A percentile compares a stretch with the other conserved stretches of the same genome.
phyloP scores from a whole-genome alignment of 2,113 vertebrate species.

The Chaenocephalus aceratus region DNA sequence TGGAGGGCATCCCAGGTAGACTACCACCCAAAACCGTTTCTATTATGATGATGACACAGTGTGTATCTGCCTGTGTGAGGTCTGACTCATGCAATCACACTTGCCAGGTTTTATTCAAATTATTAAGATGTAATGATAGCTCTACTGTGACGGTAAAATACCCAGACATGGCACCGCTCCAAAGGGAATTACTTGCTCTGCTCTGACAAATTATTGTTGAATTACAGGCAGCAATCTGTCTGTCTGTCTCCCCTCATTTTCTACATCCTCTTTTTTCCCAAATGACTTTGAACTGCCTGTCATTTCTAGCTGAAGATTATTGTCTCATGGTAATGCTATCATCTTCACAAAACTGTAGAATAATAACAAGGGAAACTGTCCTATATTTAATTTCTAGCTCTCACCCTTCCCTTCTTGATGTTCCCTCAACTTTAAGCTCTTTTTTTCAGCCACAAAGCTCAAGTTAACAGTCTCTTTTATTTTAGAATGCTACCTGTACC shows the following conservation, averaged over 20 bases:
- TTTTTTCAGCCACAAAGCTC: conserved; percentile 25
- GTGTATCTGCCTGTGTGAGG: too few relatives aligned
- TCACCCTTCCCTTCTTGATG: background rate
- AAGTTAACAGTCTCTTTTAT: conserved; percentile 8
- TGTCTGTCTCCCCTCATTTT: conserved; percentile 61
- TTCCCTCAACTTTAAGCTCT: conserved; percentile 4
- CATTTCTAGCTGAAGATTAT: conserved; percentile 22
- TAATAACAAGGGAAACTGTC: background rate
- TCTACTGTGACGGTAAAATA: conserved; percentile 58
- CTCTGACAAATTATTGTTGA: conserved; percentile 69
- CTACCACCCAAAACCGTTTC: too few relatives aligned
- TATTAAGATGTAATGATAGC: conserved; percentile 73
- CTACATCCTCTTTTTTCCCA: conserved; percentile 12
- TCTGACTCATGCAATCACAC: background rate
- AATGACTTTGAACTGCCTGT: conserved; percentile 47
- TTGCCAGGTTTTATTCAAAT: conserved; percentile 62
- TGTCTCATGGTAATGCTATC: conserved; percentile 20
- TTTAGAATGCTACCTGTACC: background rate
- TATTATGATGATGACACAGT: too few relatives aligned
- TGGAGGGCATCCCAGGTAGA: too few relatives aligned
- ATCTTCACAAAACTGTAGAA: background rate
- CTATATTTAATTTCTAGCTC: background rate
- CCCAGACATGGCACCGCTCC: conserved; percentile 52
- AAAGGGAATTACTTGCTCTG: conserved; percentile 59
- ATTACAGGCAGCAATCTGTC: conserved; percentile 64